A percentile compares a stretch with the other conserved stretches of the same genome.
phyloP scores from a whole-genome alignment of 2,888 invertebrate species.

The Papilio gigon region DNA sequence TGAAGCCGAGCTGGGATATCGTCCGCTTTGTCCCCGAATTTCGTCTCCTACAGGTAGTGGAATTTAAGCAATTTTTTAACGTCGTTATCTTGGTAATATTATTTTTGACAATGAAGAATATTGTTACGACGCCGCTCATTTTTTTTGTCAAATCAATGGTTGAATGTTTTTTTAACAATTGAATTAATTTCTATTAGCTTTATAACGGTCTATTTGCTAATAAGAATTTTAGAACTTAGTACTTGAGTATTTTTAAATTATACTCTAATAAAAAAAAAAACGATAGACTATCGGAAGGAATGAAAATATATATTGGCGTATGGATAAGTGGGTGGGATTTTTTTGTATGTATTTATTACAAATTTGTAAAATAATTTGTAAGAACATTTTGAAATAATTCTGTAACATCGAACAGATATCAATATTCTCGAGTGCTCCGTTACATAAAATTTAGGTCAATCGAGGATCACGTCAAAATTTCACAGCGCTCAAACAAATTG shows the following conservation, averaged over 20 bases:
- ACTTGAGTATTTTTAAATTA: too few relatives aligned
- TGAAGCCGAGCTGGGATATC: constrained; percentile 49
- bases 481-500: constrained; percentile 7
- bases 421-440: constrained; percentile 2
- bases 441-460: constrained; percentile 10
- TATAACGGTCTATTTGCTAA: neutral
- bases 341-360: too few relatives aligned
- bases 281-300: too few relatives aligned
- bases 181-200: neutral
- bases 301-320: too few relatives aligned
- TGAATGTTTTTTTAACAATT: neutral
- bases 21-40: constrained; percentile 48
- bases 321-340: too few relatives aligned
- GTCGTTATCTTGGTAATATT: constrained; percentile 42
- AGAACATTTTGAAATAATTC: neutral
- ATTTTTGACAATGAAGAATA: constrained; percentile 32
- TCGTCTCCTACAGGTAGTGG: constrained; percentile 54
- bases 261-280: too few relatives aligned
- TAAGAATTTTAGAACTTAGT: neutral
- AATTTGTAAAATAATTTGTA: neutral
- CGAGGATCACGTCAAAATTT: constrained; percentile 13
- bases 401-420: neutral
- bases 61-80: constrained; percentile 45
- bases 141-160: neutral
- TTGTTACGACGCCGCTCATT: constrained; percentile 16